Evolutionary conservation across 2,888 invertebrate species (phyloP).

Genomic region (Rambutsinella grinnellia): DNA sequence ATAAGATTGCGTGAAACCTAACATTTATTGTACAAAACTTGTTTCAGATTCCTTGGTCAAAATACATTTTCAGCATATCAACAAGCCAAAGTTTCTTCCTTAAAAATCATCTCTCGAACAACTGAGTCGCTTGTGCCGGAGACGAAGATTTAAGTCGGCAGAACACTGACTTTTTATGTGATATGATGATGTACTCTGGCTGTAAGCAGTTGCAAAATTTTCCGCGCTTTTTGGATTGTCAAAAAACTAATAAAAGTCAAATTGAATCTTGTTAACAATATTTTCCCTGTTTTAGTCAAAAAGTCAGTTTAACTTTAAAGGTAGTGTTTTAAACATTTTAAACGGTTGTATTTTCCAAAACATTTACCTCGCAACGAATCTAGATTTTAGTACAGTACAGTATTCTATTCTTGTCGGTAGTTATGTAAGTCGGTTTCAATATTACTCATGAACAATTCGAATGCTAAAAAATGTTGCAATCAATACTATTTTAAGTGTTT

Average conservation of each 20-base stretch:
- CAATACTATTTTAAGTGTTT: background rate
- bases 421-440: constrained; percentile 3
- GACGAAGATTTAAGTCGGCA: constrained; percentile 64
- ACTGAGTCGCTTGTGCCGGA: constrained; percentile 66
- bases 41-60: constrained; percentile 84
- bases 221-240: background rate
- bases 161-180: constrained; percentile 54
- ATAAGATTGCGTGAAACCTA: background rate
- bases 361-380: constrained; percentile 46
- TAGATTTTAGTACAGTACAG: constrained; percentile 40
- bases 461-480: too few species aligned
- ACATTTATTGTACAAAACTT: background rate
- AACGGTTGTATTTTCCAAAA: background rate
- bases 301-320: too few species aligned
- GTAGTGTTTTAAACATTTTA: too few species aligned
- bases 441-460: too few species aligned
- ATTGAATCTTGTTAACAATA: background rate
- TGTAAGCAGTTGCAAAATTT: background rate
- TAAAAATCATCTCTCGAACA: constrained; percentile 77
- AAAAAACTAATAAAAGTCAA: background rate
- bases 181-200: constrained; percentile 11
- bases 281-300: too few species aligned
- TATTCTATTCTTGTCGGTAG: constrained; percentile 55
- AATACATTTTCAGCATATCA: constrained; percentile 92
- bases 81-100: constrained; percentile 88